Evolutionary conservation across 2,113 vertebrate species (phyloP), one percentile per base, ranked within the genome.

Genomic region (Triplophysa tibetana): DNA sequence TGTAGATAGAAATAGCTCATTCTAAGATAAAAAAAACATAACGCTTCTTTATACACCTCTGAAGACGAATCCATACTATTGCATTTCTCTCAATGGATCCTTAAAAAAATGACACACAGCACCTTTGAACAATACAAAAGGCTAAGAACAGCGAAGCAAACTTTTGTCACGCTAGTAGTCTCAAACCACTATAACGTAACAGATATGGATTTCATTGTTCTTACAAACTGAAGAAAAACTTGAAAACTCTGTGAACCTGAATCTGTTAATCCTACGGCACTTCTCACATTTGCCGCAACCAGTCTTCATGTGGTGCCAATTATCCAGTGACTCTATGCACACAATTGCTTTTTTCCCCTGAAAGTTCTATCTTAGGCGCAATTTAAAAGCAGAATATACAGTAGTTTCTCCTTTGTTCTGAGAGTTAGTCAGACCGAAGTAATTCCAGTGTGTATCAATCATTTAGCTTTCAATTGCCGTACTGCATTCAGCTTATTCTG

Each of bases 361-460:
- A 68, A 54, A 52, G 50, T 54, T 79, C 83, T 64, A 70, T 75
- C 77, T 78, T 77, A 75, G 68, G 64, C 11, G 77, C 77, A 83
- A 85, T 88, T 85, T 78, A 82, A 43, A 64, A 29, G 60, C 41
- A 81, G 69, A 87, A 73, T 70, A 41, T 60, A 61, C 70, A 64
- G 64, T 16, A 73, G 14, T 72, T 69, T 76, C 62, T 58, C 56
- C 48, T 85, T 86, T 50, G 73, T 85, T 80, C 70, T 45, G 70
- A 19, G n/a, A 70, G 56, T 8, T 65, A 48, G 69, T 23, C 54
- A 77, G 75, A 84, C 80, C 85, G 61, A 61, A 84, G 76, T 78
- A 81, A 89, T 89, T 91, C 84, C 78, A 80, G 29, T 64, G 68
- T 81, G 89, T 82, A 92, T 92, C 90, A 91, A 89, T 92, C 89